These are phyloP conservation scores for Punctoribates punctum DNA, from an alignment of 2,888 invertebrate genomes.

Conservation along the genomic window DNA sequence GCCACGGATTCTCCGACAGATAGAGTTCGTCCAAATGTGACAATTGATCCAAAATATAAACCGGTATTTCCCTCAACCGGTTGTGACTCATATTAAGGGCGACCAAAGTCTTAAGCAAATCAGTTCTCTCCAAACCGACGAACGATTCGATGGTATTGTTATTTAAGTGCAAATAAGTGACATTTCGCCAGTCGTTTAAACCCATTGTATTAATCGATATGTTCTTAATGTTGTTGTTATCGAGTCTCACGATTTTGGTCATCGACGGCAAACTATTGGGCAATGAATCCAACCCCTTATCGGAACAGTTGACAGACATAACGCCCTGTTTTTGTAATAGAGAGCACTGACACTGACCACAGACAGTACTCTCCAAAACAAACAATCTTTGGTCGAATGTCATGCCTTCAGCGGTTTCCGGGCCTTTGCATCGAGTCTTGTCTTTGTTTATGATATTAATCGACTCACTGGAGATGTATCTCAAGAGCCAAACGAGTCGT, in stretches of 20 bases:
- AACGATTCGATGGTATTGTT: slow-evolving; percentile 47
- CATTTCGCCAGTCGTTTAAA: slow-evolving; percentile 36
- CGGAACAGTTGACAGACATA: slow-evolving; percentile 47
- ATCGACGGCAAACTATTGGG: slow-evolving; percentile 46
- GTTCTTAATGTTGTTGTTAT: slow-evolving; percentile 45
- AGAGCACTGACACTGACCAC: slow-evolving; percentile 45
- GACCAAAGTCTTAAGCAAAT: slow-evolving; percentile 45
- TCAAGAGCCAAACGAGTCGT: slow-evolving; percentile 44
- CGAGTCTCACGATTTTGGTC: slow-evolving; percentile 45
- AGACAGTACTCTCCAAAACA: slow-evolving; percentile 43
- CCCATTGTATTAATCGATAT: slow-evolving; percentile 38
- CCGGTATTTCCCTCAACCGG: slow-evolving; percentile 47
- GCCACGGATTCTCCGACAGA: slow-evolving; percentile 48
- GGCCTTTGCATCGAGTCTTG: slow-evolving; percentile 35
- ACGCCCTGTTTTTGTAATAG: slow-evolving; percentile 43
- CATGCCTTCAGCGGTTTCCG: slow-evolving; percentile 44
- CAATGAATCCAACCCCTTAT: slow-evolving; percentile 42
- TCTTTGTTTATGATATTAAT: slow-evolving; percentile 18
- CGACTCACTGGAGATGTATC: neutral
- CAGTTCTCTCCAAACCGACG: slow-evolving; percentile 44
- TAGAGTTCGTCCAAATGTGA: slow-evolving; percentile 46
- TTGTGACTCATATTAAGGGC: slow-evolving; percentile 46
- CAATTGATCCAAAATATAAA: slow-evolving; percentile 47
- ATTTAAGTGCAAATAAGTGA: slow-evolving; percentile 46
- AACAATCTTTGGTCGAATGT: slow-evolving; percentile 46